Base-by-base conservation (phyloP, 2,113 vertebrate species). In the Hemibagrus wyckioides region DNA sequence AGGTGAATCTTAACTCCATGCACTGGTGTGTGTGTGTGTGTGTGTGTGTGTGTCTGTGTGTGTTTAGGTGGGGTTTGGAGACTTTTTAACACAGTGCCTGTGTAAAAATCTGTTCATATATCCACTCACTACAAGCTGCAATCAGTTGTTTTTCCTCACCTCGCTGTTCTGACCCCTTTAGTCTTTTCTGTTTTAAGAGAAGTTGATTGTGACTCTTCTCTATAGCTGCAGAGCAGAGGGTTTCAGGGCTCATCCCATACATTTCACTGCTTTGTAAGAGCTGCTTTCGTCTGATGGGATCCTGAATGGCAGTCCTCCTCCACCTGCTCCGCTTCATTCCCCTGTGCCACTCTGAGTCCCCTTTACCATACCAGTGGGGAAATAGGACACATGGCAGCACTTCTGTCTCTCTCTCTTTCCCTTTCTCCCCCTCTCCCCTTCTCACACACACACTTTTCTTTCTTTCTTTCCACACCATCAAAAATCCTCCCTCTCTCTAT, bases 1-100 rank as follows among this genome's bases (percentile, higher is more conserved):
- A 94, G 94, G 94, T 94, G 91, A 95, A 93, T 87, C 89, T 91
- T 87, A 87, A 91, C 77, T 52, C 90, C 89, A 91, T 93, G 92
- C 92, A 92, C 92, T 92, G 88, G 92, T 90, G 69, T 90, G 36
- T 57, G 63, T 83, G 75, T 89, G 82, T 48, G 2, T 89, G 84
- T 85, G 77, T 48, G 75, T 89, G 84, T 44, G 1, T 89, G 87
- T 85, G 59, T 81, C 7, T 75, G 54, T 30, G 92, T 91, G n/a
- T 33, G 75, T 89, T 3, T 23, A 6, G 17, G 82, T 7, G 48
- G 80, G 63, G 28, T 77, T 44, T 52, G 75, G 52, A 80, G 4
- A 36, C 85, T 76, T 65, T 90, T 63, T 87, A 17, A 83, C 87
- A 41, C 89, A 69, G 86, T 91, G 90, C 87, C 90, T 90, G 85